Evolutionary conservation across 2,888 invertebrate species (phyloP), one percentile per base, ranked within the genome.

Genomic region (Tinea pellionella): DNA sequence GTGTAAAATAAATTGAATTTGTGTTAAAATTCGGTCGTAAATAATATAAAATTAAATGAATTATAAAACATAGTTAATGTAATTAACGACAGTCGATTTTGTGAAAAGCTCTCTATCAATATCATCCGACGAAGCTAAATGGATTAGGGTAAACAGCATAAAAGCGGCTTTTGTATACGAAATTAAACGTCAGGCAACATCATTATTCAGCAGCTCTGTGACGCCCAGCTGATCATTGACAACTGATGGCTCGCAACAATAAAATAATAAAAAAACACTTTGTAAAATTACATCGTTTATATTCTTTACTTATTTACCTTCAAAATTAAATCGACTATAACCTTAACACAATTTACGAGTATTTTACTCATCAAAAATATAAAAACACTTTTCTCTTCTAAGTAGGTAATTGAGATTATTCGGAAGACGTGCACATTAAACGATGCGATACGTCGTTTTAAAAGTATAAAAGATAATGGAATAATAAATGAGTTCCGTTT

Each of bases 81-180:
- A 57, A 57, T 57, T 57, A 57, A 57, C 53, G 32, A 15, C 3
- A 4, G 13, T 13, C 32, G 32, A 57, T 30, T 57, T 29, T 30
- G 57, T 57, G 57, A 57, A 55, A 57, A 57, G 57, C 57, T 69
- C 65, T 65, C 68, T 72, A 71, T 72, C 75, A 75, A 76, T 78
- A 76, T 73, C 70, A 73, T 70, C 70, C 63, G 59, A 64, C 65
- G 63, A 53, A 51, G 42, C 55, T 61, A 61, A 63, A 63, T 62
- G 62, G 84, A 83, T 85, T 80, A 84, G 84, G 80, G 83, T 81
- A 83, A 85, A 82, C 79, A 81, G 80, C 74, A 80, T 85, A 81
- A 83, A 81, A 77, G 81, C 79, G 79, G 74, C 83, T 82, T 85
- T 86, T 86, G 85, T 86, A 85, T 81, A 78, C 76, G 68, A 85